phyloP scores from a whole-genome alignment of 1,140 invertebrate genomes.

The Drosophila seguyi region DNA sequence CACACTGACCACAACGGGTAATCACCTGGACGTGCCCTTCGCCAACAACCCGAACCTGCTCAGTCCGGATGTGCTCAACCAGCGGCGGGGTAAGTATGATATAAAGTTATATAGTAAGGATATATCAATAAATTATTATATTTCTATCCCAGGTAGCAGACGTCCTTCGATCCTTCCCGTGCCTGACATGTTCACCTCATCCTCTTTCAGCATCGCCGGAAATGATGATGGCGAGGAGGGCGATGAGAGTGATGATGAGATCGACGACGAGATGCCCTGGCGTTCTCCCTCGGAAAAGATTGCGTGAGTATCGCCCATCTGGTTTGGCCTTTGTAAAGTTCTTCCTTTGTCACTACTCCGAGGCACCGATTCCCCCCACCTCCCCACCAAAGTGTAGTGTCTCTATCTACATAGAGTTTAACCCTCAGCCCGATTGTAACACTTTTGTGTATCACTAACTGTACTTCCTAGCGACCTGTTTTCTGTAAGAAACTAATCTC shows the following conservation, averaged over 20 bases:
- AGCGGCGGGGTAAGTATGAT: conserved; percentile 88
- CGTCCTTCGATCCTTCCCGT: conserved; percentile 94
- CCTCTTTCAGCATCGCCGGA: conserved; percentile 90
- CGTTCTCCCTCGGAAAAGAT: conserved; percentile 95
- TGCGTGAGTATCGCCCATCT: conserved; percentile 89
- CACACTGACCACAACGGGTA: conserved; percentile 86
- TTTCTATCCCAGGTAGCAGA: conserved; percentile 88
- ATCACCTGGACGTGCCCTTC: conserved; percentile 91
- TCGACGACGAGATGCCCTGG: conserved; percentile 95
- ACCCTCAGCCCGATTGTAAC: conserved; percentile 22
- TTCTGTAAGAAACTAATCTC: conserved; percentile 10
- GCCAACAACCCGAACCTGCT: conserved; percentile 92
- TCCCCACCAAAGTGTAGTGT: conserved; percentile 31
- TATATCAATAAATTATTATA: not conserved
- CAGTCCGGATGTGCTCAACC: conserved; percentile 91
- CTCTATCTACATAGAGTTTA: conserved; percentile 51
- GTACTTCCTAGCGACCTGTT: conserved; percentile 28
- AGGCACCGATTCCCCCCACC: conserved; percentile 47
- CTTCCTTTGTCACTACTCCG: conserved; percentile 27
- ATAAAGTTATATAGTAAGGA: not conserved
- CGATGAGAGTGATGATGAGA: conserved; percentile 94
- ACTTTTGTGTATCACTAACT: conserved; percentile 45
- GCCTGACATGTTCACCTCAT: conserved; percentile 94
- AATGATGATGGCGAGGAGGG: conserved; percentile 90
- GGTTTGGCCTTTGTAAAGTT: not conserved